Base-by-base conservation (phyloP, 2,888 invertebrate species). In the Cybosia mesomella region DNA sequence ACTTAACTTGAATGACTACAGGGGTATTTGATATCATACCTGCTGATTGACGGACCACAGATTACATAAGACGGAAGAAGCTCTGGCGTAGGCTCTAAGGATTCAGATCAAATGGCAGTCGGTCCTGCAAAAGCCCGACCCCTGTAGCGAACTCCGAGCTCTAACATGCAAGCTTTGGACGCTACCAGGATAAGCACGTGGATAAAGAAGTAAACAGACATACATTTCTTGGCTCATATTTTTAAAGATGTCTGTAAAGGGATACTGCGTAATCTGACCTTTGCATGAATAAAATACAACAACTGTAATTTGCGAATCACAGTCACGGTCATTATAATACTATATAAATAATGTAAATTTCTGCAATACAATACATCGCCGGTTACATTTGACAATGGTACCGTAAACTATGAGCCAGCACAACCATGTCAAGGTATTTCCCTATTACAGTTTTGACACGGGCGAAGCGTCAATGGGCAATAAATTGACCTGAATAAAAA, bases 371-470 rank as follows among this genome's bases (percentile, higher is more conserved):
- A 86, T 84, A 85, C 84, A 85, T 82, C 75, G 83, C 78, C 72
- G 79, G 74, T 66, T 72, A 65, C 64, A 60, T 74, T 66, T 75
- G 81, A 89, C 89, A 89, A 89, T 90, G 73, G 83, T 71, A 70
- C 53, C 73, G 66, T 66, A 68, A 80, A 72, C 74, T 76, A 83
- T 71, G 64, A 73, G 68, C 66, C 74, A 77, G 77, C 70, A 76
- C 82, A 87, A 86, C 76, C 77, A 80, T 91, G 91, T 91, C 91
- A 91, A 91, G 91, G 91, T 77, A 77, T 87, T 90, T 91, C 89
- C 91, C 86, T 87, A 87, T 89, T 88, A 89, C 85, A 83, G 76
- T 86, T 87, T 87, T 85, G 87, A 88, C 84, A 85, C 79, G 85
- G 80, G 72, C 61, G 59, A 77, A 76, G 80, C 75, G 72, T 85